Percentiles rank a stretch among this genome's conserved stretches.
Evolutionary conservation across 2,888 invertebrate species (phyloP).

Genomic region (Amphipoea lucens): DNA sequence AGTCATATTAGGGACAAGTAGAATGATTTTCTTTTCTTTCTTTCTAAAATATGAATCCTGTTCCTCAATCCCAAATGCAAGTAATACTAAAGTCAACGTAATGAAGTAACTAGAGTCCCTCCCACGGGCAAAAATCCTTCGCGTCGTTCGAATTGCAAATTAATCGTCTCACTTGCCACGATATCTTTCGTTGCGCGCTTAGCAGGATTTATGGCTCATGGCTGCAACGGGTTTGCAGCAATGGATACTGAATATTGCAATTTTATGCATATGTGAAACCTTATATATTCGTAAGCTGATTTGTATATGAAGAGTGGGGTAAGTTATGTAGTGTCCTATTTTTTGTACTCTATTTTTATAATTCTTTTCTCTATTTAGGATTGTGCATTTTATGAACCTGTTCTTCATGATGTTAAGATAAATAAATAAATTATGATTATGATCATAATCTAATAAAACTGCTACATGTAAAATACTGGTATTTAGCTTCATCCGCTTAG

Average conservation of each 20-base stretch:
- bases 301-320: slow-evolving; percentile 19
- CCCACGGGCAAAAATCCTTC: slow-evolving; percentile 62
- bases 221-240: slow-evolving; percentile 60
- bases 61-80: neutral
- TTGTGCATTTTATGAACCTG: neutral
- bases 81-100: slow-evolving; percentile 13
- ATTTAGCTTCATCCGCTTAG: neutral
- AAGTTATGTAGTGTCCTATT: neutral
- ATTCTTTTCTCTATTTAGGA: neutral
- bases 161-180: slow-evolving; percentile 64
- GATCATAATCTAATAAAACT: neutral
- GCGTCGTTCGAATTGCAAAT: slow-evolving; percentile 70
- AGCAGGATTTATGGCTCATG: slow-evolving; percentile 67
- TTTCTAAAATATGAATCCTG: neutral
- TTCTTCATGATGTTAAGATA: too few species aligned
- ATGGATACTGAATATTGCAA: slow-evolving; percentile 61
- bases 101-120: slow-evolving; percentile 48
- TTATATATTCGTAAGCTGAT: slow-evolving; percentile 48
- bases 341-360: neutral
- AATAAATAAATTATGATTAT: neutral
- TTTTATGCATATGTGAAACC: slow-evolving; percentile 57
- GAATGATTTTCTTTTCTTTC: too few species aligned
- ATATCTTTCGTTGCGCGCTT: slow-evolving; percentile 62
- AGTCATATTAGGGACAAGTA: neutral
- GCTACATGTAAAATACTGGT: neutral